These are phyloP conservation scores for Drosophila algonquin DNA, from an alignment of 2,888 invertebrate genomes.

Conservation along the genomic window DNA sequence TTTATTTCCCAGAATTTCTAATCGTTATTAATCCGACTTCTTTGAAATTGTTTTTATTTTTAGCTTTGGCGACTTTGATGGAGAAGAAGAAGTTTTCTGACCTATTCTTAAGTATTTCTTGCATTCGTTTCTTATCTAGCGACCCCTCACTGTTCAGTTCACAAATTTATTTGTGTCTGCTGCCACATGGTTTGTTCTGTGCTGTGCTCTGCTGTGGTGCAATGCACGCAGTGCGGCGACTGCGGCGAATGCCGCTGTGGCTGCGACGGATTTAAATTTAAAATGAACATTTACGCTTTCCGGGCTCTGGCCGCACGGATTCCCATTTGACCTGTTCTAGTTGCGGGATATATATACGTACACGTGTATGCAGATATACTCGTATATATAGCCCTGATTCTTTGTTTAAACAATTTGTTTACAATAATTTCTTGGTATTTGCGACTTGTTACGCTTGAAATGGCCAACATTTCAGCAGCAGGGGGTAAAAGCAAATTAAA, in stretches of 20 bases:
- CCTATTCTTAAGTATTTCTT: neutral
- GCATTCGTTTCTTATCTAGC: neutral
- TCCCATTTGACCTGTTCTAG: slow-evolving; percentile 67
- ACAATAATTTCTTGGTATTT: slow-evolving; percentile 56
- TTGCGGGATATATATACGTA: slow-evolving; percentile 24
- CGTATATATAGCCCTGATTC: slow-evolving; percentile 28
- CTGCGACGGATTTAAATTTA: slow-evolving; percentile 52
- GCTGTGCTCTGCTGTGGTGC: slow-evolving; percentile 25
- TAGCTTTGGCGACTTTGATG: neutral
- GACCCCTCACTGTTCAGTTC: neutral
- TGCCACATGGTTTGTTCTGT: slow-evolving; percentile 25
- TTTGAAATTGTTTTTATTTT: neutral
- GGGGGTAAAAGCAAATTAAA: slow-evolving; percentile 22
- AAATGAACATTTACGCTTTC: slow-evolving; percentile 43
- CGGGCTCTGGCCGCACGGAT: slow-evolving; percentile 33
- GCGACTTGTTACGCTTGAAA: slow-evolving; percentile 56
- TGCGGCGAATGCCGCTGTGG: slow-evolving; percentile 49
- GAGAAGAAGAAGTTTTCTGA: neutral
- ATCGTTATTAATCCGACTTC: neutral
- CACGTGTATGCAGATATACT: slow-evolving; percentile 15
- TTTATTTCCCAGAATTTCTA: neutral
- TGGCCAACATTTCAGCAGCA: slow-evolving; percentile 14
- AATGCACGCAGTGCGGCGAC: slow-evolving; percentile 58
- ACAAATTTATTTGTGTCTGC: neutral
- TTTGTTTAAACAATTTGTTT: slow-evolving; percentile 64